These are phyloP conservation scores for Cuniculus paca DNA, from an alignment of 2,797 vertebrate genomes.

Conservation along the genomic window DNA sequence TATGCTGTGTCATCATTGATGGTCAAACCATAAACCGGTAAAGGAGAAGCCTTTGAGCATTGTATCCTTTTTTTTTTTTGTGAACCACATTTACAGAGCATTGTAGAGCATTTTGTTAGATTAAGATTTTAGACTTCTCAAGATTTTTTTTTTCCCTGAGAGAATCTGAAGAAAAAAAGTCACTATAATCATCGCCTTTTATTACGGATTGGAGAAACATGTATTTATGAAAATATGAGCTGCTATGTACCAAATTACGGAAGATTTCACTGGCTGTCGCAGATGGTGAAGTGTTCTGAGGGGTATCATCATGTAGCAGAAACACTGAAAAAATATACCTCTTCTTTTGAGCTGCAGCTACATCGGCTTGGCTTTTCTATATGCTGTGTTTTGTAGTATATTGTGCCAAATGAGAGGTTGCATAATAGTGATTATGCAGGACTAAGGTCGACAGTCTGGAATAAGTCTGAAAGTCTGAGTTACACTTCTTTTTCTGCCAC, in stretches of 20 bases:
- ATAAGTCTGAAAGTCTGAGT: background rate
- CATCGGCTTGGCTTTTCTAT: background rate
- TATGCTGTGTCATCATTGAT: background rate
- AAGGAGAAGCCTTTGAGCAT: background rate
- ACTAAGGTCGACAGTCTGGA: background rate
- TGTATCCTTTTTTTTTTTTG: background rate
- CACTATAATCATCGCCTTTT: background rate
- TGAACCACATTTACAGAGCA: background rate
- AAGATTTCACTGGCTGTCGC: background rate
- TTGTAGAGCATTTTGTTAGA: background rate
- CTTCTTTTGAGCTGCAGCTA: background rate
- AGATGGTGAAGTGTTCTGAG: slow-evolving; percentile 5
- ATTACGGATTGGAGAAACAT: slow-evolving; percentile 46
- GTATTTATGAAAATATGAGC: background rate
- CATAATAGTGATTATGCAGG: background rate
- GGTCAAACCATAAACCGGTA: background rate
- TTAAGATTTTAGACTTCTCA: slow-evolving; percentile 27
- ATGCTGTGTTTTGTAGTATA: background rate
- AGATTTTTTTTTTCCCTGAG: background rate
- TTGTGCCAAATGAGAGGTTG: background rate
- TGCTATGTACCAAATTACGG: background rate
- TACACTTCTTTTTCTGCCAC: background rate
- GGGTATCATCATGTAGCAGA: background rate
- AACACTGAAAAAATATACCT: background rate
- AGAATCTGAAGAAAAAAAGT: slow-evolving; percentile 6